Percentiles rank a stretch among this genome's conserved stretches.
These are phyloP conservation scores for Oscheius sp. DNA, from an alignment of 2,888 invertebrate genomes.

Conservation along the genomic window DNA sequence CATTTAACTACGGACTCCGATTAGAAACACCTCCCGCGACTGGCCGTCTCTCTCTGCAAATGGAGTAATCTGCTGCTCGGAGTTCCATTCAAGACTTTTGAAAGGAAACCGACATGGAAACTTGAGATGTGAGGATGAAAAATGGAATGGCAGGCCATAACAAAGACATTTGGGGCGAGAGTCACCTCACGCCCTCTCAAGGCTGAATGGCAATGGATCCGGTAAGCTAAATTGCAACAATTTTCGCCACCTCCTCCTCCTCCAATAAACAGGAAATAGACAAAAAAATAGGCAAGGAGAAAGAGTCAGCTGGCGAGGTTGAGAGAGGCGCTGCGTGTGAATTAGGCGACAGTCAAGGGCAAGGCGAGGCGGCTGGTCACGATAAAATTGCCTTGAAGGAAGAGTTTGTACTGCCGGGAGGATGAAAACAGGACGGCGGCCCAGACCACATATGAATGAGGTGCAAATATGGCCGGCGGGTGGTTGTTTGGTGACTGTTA, in stretches of 20 bases:
- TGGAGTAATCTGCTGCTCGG: too few relatives aligned
- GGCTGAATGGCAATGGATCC: background rate
- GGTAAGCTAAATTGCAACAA: background rate
- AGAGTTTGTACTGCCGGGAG: background rate
- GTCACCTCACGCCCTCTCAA: conserved; percentile 3
- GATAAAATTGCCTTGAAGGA: conserved; percentile 8
- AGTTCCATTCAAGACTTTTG: too few relatives aligned
- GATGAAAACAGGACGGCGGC: conserved; percentile 22
- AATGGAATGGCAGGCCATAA: too few relatives aligned
- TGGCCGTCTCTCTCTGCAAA: too few relatives aligned
- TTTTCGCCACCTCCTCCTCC: too few relatives aligned
- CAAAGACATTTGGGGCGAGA: background rate
- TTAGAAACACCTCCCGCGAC: background rate
- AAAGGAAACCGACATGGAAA: too few relatives aligned
- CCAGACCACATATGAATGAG: conserved; percentile 25
- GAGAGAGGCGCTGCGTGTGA: conserved; percentile 16
- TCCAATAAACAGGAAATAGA: background rate
- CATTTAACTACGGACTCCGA: background rate
- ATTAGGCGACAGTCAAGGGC: conserved; percentile 22
- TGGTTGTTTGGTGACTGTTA: conserved; percentile 8
- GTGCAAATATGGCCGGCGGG: conserved; percentile 20
- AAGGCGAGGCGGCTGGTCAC: conserved; percentile 11
- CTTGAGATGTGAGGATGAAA: too few relatives aligned
- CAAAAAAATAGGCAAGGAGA: conserved; percentile 2
- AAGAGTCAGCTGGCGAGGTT: conserved; percentile 17